These are phyloP conservation scores for Brachionus manjavacas DNA, from an alignment of 1,140 invertebrate species.

Conservation along the genomic window DNA sequence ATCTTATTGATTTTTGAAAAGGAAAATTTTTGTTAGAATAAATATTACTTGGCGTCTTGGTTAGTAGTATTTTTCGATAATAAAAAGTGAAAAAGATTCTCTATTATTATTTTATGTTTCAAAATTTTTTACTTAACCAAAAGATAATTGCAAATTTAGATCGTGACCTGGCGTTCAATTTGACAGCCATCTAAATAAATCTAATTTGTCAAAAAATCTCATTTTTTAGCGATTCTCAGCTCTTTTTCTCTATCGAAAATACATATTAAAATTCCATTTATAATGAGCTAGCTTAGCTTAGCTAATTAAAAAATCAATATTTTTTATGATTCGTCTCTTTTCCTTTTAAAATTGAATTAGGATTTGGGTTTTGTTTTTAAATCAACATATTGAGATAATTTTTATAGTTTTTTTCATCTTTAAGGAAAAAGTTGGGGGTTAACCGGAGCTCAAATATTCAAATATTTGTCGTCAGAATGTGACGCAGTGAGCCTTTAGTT, in stretches of 20 bases:
- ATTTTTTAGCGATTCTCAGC: neutral
- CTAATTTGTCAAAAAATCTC: neutral
- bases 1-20: neutral
- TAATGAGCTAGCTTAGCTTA: conserved; percentile 28
- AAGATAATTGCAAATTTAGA: neutral
- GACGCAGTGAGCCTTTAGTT: neutral
- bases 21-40: too few relatives aligned
- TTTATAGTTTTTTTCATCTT: neutral
- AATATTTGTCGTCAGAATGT: neutral
- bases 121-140: neutral
- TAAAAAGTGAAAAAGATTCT: neutral
- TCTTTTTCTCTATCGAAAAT: neutral
- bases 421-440: neutral
- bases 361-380: neutral
- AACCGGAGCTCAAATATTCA: neutral
- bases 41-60: neutral
- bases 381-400: neutral
- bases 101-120: neutral
- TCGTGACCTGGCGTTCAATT: neutral
- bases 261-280: neutral
- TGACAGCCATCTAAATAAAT: neutral
- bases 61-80: neutral
- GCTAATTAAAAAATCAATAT: conserved; percentile 31
- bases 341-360: neutral
- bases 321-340: neutral